Base-by-base conservation (phyloP, 2,797 vertebrate genomes). In the Streptopelia turtur region DNA sequence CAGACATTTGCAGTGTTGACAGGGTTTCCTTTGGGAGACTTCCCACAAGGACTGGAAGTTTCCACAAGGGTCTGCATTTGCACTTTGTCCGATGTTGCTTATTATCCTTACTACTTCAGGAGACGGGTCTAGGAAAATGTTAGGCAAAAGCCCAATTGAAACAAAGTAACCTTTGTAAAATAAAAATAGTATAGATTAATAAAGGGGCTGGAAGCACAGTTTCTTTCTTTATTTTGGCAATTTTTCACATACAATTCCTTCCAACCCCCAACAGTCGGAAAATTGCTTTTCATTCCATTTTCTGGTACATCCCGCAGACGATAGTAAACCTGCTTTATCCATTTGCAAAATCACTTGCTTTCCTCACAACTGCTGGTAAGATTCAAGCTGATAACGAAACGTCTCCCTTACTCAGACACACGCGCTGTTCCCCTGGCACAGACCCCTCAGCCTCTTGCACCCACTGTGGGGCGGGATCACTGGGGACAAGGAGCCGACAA, bases 221-320 rank as follows among this genome's bases (percentile, higher is more conserved):
- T 91, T 71, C 64, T 85, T 53, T 91, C 76, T 88, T 94, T 91
- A 60, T 72, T 91, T 93, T 90, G 76, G 94, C 91, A 82, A 6
- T 63, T 94, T 70, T 81, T 95, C 83, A 60, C 31, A 60, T 37
- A 59, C 35, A 78, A 37, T 21, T 93, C 66, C 13, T 35, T 90
- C 59, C 65, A 87, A 31, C 17, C 37, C 61, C 55, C 66, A 94
- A 53, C 22, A 82, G 70, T 50, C 1, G 27, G 94, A 96, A 93
- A 94, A 70, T 4, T 18, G 22, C 31, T 31, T 65, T 95, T 83
- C 43, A 41, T 79, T 93, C 89, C 31, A 11, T 70, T 78, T 91
- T 71, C 74, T 82, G 66, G 57, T 94, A 83, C 53, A 79, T 84
- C 80, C 85, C 64, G 65, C 82, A 94, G 75, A 80, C 0, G 4